Evolutionary conservation across 2,797 vertebrate species (phyloP).

Genomic region (Oreortyx pictus): DNA sequence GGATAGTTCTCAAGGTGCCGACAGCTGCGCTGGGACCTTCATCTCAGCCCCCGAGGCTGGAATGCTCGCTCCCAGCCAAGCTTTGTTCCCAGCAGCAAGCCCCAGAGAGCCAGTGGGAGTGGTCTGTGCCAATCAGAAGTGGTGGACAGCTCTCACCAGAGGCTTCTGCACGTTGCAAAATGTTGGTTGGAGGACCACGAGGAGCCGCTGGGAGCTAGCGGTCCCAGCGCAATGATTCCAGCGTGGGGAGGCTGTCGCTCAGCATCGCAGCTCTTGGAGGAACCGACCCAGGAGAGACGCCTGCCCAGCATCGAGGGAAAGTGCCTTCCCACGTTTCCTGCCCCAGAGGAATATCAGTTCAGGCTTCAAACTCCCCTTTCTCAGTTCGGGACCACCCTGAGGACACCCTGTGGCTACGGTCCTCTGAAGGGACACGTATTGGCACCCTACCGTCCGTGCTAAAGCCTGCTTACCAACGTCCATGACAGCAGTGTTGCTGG

Average conservation of each 20-base stretch:
- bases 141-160: neutral
- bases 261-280: neutral
- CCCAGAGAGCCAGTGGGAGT: neutral
- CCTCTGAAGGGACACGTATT: neutral
- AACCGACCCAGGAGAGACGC: neutral
- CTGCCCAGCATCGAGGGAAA: neutral
- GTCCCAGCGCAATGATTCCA: neutral
- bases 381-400: neutral
- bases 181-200: neutral
- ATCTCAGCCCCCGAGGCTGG: neutral
- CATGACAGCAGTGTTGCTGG: neutral
- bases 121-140: neutral
- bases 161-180: neutral
- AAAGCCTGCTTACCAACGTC: neutral
- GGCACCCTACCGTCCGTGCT: neutral
- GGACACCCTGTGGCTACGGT: neutral
- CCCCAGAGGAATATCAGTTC: neutral
- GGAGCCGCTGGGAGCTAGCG: neutral
- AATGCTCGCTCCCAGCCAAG: neutral
- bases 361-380: neutral
- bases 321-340: neutral
- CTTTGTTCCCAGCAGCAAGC: neutral
- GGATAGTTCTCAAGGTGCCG: neutral
- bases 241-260: fast-evolving
- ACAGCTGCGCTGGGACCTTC: neutral